These are phyloP conservation scores for Plebejus melissa DNA, from an alignment of 2,888 invertebrate genomes.

Conservation along the genomic window DNA sequence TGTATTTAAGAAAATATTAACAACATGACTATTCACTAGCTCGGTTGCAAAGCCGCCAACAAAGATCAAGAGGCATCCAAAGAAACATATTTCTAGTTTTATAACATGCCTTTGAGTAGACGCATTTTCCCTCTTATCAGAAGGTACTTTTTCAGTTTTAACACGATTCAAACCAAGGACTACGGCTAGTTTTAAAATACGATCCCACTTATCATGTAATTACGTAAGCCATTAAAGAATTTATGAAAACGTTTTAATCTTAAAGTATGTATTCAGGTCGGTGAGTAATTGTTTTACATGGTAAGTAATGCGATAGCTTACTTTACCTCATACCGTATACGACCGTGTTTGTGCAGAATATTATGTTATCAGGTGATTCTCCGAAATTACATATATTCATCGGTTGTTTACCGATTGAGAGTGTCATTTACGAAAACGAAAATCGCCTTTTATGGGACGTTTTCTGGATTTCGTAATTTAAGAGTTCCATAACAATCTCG, in stretches of 20 bases:
- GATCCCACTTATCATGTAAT: neutral
- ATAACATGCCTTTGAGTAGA: neutral
- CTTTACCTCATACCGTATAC: slow-evolving; percentile 2
- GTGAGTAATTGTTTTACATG: neutral
- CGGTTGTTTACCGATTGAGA: neutral
- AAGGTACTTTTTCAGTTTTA: neutral
- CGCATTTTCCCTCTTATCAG: neutral
- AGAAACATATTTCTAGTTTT: neutral
- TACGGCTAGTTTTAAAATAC: neutral
- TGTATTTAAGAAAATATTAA: neutral
- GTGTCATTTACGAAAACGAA: neutral
- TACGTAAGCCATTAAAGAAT: slow-evolving; percentile 2
- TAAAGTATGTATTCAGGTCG: slow-evolving; percentile 15
- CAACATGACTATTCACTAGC: neutral
- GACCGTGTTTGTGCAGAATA: slow-evolving; percentile 15
- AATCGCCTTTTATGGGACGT: neutral
- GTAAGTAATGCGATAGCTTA: slow-evolving; percentile 9
- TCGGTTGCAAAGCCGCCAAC: neutral
- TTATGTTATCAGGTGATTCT: slow-evolving; percentile 1
- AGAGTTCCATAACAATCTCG: neutral
- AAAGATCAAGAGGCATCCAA: neutral
- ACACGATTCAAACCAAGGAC: neutral
- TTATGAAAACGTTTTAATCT: slow-evolving; percentile 3
- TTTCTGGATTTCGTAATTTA: neutral
- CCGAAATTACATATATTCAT: slow-evolving; percentile 11